Evolutionary conservation across 2,797 vertebrate genomes (phyloP).

Genomic region (Malacoraja senta): DNA sequence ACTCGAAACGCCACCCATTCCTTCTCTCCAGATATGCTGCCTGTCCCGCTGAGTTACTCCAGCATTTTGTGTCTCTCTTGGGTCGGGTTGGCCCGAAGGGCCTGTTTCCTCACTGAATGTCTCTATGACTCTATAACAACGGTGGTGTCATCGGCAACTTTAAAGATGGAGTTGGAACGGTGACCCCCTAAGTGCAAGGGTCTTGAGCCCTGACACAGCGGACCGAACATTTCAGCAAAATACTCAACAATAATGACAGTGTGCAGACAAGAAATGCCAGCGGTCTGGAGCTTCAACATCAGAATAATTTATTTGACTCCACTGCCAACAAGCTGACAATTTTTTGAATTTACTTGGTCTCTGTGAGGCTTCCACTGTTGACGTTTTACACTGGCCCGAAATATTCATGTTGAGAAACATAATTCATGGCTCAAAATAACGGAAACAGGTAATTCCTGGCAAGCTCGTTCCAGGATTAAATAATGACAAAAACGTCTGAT

Average conservation of each 20-base stretch:
- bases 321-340: neutral
- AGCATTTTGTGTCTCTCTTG: too few relatives aligned
- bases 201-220: neutral
- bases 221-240: neutral
- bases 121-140: too few relatives aligned
- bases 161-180: too few relatives aligned
- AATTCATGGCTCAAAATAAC: neutral
- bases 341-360: neutral
- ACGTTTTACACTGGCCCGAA: neutral
- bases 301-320: neutral
- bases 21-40: too few relatives aligned
- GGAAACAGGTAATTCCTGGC: neutral
- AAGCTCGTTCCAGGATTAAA: neutral
- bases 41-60: too few relatives aligned
- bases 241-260: neutral
- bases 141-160: too few relatives aligned
- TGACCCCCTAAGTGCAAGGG: too few relatives aligned
- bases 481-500: neutral
- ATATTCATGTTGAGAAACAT: neutral
- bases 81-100: too few relatives aligned
- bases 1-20: too few relatives aligned
- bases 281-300: neutral
- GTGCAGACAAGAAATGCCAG: neutral
- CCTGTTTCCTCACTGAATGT: too few relatives aligned
- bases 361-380: too few relatives aligned